Base-by-base conservation (phyloP, 2,113 vertebrate species). In the Cyprinus carpio region DNA sequence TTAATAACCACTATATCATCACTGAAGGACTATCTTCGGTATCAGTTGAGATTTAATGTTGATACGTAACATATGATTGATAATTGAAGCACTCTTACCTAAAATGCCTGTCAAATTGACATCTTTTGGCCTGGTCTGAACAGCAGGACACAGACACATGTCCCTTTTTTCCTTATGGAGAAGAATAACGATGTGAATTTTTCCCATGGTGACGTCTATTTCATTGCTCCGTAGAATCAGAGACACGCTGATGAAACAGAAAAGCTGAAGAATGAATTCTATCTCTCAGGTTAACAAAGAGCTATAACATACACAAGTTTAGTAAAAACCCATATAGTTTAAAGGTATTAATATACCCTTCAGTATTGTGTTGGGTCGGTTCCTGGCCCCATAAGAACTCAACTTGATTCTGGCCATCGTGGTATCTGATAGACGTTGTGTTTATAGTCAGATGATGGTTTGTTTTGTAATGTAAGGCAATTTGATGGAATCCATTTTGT, bases 91-190 rank as follows among this genome's bases (percentile, higher is more conserved):
- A 25, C 16, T 71, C 77, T 81, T 84, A 93, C 92, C 92, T 78
- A 92, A 86, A 85, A 93, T 72, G 23, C 93, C 93, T 4, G 49
- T 79, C 13, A 27, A 18, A 12, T 31, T 65, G 75, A 31, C 8
- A 2, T 85, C 86, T 2, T 51, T 72, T 27, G 90, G 77, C 37
- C 75, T 91, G 89, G 34, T 37, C 76, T 82, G 88, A 18, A 95
- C n/a, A 67, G 71, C 89, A 0, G 92, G 94, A 93, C 94, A 94
- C 16, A 94, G 89, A 79, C 93, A 90, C 34, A 31, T 1, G 0
- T 25, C 0, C 0, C 85, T 54, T 0, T 40, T 7, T 1, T 51
- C 85, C 9, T 75, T n/a, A 58, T 94, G 91, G 71, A 90, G 49
- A 18, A 91, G 75, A 78, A 95, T 83, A 80, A 91, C 25, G 6